phyloP scores from a whole-genome alignment of 1,140 invertebrate species.

The Cyrtorhinus lividipennis region DNA sequence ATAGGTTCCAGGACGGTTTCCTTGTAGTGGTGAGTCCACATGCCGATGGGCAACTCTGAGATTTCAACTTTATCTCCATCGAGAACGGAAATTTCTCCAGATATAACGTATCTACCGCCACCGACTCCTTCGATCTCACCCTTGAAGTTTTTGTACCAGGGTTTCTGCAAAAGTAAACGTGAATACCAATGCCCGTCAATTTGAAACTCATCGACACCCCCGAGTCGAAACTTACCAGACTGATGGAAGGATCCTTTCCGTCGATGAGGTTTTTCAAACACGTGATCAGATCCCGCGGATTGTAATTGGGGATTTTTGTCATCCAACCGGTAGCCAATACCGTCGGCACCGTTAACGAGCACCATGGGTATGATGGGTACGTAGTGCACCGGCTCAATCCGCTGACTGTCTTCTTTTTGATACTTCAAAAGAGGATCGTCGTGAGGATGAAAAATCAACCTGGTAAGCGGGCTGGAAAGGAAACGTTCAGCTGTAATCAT shows the following conservation, averaged over 20 bases:
- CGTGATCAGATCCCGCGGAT: slow-evolving; percentile 77
- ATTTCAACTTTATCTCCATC: slow-evolving; percentile 79
- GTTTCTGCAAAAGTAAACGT: slow-evolving; percentile 36
- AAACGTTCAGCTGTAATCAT: too few relatives aligned
- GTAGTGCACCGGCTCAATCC: slow-evolving; percentile 51
- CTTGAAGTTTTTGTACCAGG: slow-evolving; percentile 88
- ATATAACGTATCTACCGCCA: slow-evolving; percentile 58
- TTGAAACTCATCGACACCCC: too few relatives aligned
- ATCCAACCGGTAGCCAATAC: slow-evolving; percentile 99
- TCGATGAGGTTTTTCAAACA: slow-evolving; percentile 74
- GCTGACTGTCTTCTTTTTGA: slow-evolving; percentile 87
- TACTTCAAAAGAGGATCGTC: slow-evolving; percentile 82
- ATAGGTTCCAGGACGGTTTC: slow-evolving; percentile 83
- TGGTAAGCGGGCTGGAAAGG: slow-evolving; percentile 49
- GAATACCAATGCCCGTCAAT: slow-evolving; percentile 8
- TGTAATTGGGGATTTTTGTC: slow-evolving; percentile 93
- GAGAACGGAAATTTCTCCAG: slow-evolving; percentile 73
- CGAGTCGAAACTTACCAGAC: slow-evolving; percentile 8
- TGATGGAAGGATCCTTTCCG: slow-evolving; percentile 55
- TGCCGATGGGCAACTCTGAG: slow-evolving; percentile 84
- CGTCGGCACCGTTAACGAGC: slow-evolving; percentile 91
- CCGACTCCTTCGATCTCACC: slow-evolving; percentile 69
- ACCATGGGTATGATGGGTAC: slow-evolving; percentile 93
- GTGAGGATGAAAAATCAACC: slow-evolving; percentile 71
- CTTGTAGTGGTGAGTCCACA: slow-evolving; percentile 95